Conservation (phyloP, 2,797 vertebrate species). For the Adelosebastes latens region DNA sequence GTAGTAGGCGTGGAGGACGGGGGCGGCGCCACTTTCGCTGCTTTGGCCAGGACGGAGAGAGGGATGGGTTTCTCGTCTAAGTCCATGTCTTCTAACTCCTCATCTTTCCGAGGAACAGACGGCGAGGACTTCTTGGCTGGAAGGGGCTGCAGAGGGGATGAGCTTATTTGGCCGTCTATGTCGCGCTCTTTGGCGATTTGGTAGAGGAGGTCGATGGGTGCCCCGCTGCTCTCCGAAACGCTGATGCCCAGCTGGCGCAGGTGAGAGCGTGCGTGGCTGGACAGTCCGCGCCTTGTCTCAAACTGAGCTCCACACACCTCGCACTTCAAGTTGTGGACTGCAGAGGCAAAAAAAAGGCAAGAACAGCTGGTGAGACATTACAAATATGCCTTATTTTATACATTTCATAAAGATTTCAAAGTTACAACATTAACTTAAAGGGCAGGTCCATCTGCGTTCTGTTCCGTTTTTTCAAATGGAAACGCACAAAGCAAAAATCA, state of each 20-base stretch:
- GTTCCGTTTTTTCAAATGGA: too few relatives aligned
- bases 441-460: too few relatives aligned
- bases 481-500: too few relatives aligned
- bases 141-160: conserved; percentile 36
- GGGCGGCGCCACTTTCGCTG: conserved; percentile 59
- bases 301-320: conserved; percentile 90
- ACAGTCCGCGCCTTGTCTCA: conserved; percentile 89
- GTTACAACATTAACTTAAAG: neutral
- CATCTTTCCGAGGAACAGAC: conserved; percentile 51
- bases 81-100: conserved; percentile 76
- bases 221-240: conserved; percentile 89
- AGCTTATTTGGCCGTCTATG: conserved; percentile 60
- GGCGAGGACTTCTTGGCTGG: conserved; percentile 73
- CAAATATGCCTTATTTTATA: neutral
- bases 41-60: conserved; percentile 72
- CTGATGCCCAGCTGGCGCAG: conserved; percentile 90
- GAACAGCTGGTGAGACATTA: neutral
- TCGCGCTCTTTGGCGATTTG: conserved; percentile 89
- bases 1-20: conserved; percentile 60
- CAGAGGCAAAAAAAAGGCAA: neutral
- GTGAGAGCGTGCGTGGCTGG: conserved; percentile 93
- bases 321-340: conserved; percentile 82
- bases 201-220: conserved; percentile 90
- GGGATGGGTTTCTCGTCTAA: conserved; percentile 74
- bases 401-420: neutral